phyloP scores from a whole-genome alignment of 1,140 invertebrate genomes.

The Drosophila lacteicornis region DNA sequence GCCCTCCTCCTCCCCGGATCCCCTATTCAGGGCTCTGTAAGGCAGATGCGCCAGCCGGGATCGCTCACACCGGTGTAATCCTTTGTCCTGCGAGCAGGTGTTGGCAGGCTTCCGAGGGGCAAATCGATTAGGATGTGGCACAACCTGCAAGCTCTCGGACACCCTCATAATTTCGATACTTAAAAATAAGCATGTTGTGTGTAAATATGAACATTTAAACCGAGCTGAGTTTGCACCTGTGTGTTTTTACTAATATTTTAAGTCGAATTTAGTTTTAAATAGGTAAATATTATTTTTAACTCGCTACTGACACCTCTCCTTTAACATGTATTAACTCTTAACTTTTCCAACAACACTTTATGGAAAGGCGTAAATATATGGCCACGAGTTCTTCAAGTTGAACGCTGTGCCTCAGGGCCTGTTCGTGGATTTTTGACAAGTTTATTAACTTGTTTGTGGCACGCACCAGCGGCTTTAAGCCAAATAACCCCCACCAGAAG shows the following conservation, averaged over 20 bases:
- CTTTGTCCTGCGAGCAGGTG: slow-evolving; percentile 49
- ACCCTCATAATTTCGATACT: slow-evolving; percentile 23
- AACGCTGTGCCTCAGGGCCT: slow-evolving; percentile 5
- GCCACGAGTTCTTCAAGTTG: slow-evolving; percentile 3
- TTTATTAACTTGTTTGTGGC: slow-evolving; percentile 68
- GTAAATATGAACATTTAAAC: slow-evolving; percentile 13
- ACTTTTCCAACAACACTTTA: slow-evolving; percentile 2
- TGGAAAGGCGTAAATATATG: not conserved
- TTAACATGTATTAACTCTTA: not conserved
- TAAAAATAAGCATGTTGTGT: slow-evolving; percentile 7
- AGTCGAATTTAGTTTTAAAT: too few species aligned
- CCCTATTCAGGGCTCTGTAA: slow-evolving; percentile 17
- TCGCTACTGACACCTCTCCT: not conserved
- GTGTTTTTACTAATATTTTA: too few species aligned
- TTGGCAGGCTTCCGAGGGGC: slow-evolving; percentile 2
- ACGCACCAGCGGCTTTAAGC: slow-evolving; percentile 41
- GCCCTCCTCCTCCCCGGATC: slow-evolving; percentile 1
- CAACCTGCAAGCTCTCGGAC: slow-evolving; percentile 13
- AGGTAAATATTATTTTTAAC: not conserved
- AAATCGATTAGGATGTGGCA: slow-evolving; percentile 31
- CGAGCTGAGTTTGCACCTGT: not conserved
- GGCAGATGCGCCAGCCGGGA: slow-evolving; percentile 33
- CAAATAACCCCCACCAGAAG: slow-evolving; percentile 8
- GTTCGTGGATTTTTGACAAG: slow-evolving; percentile 64
- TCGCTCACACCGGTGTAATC: slow-evolving; percentile 36